Evolutionary conservation across 2,888 invertebrate genomes (phyloP), one percentile per base, ranked within the genome.

Genomic region (Strigamia transsilvanica): DNA sequence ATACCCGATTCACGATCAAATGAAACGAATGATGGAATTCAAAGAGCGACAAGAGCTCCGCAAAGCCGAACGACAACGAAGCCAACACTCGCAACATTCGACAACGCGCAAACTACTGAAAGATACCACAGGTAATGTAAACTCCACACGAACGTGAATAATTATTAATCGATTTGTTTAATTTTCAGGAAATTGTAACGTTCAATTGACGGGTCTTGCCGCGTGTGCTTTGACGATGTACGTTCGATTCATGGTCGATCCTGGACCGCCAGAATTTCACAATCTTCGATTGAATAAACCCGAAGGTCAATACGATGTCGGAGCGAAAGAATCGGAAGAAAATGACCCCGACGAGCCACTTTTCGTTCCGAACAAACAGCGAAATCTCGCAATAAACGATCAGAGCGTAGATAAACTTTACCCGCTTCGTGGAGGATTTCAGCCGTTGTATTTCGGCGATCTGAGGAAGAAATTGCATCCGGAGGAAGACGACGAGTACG

Each of bases 241-340:
- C 46, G 18, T 83, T 18, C 83, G 83, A 3, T 83, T 81, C 46
- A 38, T 83, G 41, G 51, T 83, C n/a, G 83, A 83, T 79, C 83
- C 83, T 2, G 83, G 83, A 34, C 83, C 83, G 15, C 66, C 81
- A 13, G 83, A 83, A 73, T 83, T 83, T 38, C 78, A 77, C 13
- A 82, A 82, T 27, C 27, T 83, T 42, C 66, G 83, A 6, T 34
- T 83, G 51, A 80, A 81, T 23, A 79, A 78, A 51, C 82, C 82
- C 4, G 46, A 73, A n/a, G 82, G 78, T 15, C 41, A 82, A 27
- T 27, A 73, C n/a, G 81, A 81, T n/a, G 23, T 81, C 7, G 42
- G 46, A 18, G 21, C 23, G 12, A 61, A 13, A n/a, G 38, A 81
- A 12, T 34, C 38, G 7, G 66, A 66, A n/a, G 81, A 61, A 56